phyloP scores from a whole-genome alignment of 2,888 invertebrate genomes.

The Cyclophora albipunctata region DNA sequence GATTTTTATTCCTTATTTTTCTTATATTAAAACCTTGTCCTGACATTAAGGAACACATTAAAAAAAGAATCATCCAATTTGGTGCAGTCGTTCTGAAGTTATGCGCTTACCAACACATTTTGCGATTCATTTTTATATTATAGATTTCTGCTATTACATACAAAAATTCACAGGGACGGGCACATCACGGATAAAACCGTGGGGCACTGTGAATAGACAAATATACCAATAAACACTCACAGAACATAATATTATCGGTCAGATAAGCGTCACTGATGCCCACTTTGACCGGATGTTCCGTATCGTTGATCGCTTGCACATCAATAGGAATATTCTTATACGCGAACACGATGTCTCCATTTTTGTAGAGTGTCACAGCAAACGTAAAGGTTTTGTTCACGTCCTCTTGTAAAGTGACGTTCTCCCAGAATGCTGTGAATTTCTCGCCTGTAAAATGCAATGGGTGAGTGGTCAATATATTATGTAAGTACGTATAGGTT shows the following conservation, averaged over 20 bases:
- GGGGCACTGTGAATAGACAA: too few relatives aligned
- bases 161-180: too few relatives aligned
- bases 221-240: slow-evolving; percentile 73
- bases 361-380: slow-evolving; percentile 89
- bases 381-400: slow-evolving; percentile 89
- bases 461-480: neutral
- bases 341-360: slow-evolving; percentile 94
- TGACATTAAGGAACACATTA: too few relatives aligned
- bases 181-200: too few relatives aligned
- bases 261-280: slow-evolving; percentile 99
- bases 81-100: too few relatives aligned
- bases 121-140: too few relatives aligned
- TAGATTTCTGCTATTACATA: too few relatives aligned
- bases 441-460: slow-evolving; percentile 78
- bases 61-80: too few relatives aligned
- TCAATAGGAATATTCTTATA: slow-evolving; percentile 89
- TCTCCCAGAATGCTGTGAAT: slow-evolving; percentile 96
- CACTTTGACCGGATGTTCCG: slow-evolving; percentile 96
- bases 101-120: too few relatives aligned
- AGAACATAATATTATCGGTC: slow-evolving; percentile 87
- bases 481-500: too few relatives aligned
- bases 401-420: slow-evolving; percentile 89
- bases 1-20: too few relatives aligned
- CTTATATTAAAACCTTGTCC: too few relatives aligned
- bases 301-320: slow-evolving; percentile 86